Evolutionary conservation across 2,888 invertebrate genomes (phyloP).

Genomic region (Kuschelorhynchus macadamiae): DNA sequence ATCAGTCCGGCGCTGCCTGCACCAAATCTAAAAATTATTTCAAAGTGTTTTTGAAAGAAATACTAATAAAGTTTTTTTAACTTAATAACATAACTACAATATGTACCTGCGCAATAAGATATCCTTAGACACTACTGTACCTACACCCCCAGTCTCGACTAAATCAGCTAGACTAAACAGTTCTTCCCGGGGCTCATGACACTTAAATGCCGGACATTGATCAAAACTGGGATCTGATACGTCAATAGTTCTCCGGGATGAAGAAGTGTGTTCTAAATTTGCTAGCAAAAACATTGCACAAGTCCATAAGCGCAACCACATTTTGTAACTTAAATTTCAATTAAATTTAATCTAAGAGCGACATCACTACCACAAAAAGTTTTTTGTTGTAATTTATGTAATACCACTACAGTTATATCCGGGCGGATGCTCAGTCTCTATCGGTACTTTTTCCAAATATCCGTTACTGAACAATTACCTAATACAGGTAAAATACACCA

Average conservation of each 20-base stretch:
- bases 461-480: not conserved
- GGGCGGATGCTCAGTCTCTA: no score
- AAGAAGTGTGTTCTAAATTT: not conserved
- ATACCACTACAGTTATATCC: no score
- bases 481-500: not conserved
- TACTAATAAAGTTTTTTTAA: no score
- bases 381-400: no score
- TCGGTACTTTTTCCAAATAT: no score
- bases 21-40: no score
- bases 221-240: not conserved
- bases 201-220: slow-evolving; percentile 1
- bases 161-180: not conserved
- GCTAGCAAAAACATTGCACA: not conserved
- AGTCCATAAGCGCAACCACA: no score
- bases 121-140: not conserved
- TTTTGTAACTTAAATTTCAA: no score
- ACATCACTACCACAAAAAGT: no score
- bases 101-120: not conserved
- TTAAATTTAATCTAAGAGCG: no score
- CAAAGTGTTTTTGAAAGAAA: no score
- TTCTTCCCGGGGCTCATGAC: not conserved
- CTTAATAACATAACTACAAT: not conserved
- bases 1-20: no score
- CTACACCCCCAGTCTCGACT: not conserved
- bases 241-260: not conserved